phyloP scores from a whole-genome alignment of 2,113 vertebrate species.

The Psittacus erithacus region DNA sequence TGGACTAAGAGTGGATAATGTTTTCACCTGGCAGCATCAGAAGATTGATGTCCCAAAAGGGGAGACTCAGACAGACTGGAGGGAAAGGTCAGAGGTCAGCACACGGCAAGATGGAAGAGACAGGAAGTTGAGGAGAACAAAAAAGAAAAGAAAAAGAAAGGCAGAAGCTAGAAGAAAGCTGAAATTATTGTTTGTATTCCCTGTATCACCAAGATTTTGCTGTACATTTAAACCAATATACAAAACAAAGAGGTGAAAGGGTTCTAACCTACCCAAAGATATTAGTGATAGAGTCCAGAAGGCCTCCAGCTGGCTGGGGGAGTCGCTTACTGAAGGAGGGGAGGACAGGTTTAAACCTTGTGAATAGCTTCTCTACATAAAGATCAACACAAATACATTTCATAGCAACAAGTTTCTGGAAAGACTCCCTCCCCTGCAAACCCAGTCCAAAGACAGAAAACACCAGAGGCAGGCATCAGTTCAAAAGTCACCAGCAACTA shows the following conservation, averaged over 20 bases:
- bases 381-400: slow-evolving; percentile 69
- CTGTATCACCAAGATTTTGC: slow-evolving; percentile 58
- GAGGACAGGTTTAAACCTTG: slow-evolving; percentile 80
- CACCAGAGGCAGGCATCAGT: not conserved
- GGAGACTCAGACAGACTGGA: slow-evolving; percentile 89
- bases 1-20: slow-evolving; percentile 58
- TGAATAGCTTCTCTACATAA: slow-evolving; percentile 68
- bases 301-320: slow-evolving; percentile 86
- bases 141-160: slow-evolving; percentile 51
- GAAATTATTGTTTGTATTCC: slow-evolving; percentile 46
- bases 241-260: slow-evolving; percentile 66
- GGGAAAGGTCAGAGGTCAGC: slow-evolving; percentile 82
- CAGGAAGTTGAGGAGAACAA: slow-evolving; percentile 71
- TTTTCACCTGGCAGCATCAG: slow-evolving; percentile 86
- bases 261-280: slow-evolving; percentile 93
- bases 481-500: not conserved
- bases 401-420: slow-evolving; percentile 32
- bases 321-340: slow-evolving; percentile 87
- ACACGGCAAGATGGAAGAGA: slow-evolving; percentile 74
- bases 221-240: slow-evolving; percentile 54
- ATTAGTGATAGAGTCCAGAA: slow-evolving; percentile 96
- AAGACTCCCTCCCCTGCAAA: slow-evolving; percentile 36
- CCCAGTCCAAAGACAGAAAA: slow-evolving; percentile 47
- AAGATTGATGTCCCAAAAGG: slow-evolving; percentile 84
- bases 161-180: slow-evolving; percentile 77